phyloP scores from a whole-genome alignment of 2,888 invertebrate genomes.

The Gastrophysa polygoni region DNA sequence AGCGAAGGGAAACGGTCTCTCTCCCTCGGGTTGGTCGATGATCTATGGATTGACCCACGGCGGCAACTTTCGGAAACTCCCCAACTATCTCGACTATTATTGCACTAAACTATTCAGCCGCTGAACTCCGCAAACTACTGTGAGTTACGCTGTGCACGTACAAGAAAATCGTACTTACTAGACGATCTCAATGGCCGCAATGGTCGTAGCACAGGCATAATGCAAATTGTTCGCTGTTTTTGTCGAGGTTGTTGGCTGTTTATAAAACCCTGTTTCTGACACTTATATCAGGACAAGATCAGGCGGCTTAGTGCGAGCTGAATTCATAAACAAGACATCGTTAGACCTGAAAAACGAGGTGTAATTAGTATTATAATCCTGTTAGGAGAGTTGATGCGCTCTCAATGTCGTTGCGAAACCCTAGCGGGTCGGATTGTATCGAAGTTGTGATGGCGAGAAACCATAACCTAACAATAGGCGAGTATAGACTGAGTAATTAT shows the following conservation, averaged over 20 bases:
- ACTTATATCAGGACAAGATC: neutral
- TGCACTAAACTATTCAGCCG: neutral
- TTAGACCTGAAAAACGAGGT: conserved; percentile 6
- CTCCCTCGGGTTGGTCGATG: neutral
- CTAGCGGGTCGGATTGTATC: neutral
- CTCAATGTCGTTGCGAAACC: conserved; percentile 23
- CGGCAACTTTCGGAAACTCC: neutral
- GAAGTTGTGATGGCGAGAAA: too few species aligned
- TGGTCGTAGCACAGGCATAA: neutral
- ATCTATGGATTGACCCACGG: neutral
- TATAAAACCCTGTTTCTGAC: neutral
- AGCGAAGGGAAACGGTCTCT: too few species aligned
- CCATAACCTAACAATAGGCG: too few species aligned
- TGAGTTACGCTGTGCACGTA: neutral
- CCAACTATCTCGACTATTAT: neutral
- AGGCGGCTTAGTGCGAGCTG: neutral
- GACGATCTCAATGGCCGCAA: conserved; percentile 1
- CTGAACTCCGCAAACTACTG: neutral
- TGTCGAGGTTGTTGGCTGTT: neutral
- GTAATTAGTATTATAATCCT: conserved; percentile 33
- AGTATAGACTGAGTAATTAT: too few species aligned
- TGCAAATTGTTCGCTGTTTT: neutral
- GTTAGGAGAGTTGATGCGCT: conserved; percentile 24
- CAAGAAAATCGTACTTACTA: conserved; percentile 15
- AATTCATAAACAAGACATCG: conserved; percentile 11